Evolutionary conservation across 1,140 invertebrate species (phyloP), one percentile per base, ranked within the genome.

Genomic region (Drosophila sturtevanti): DNA sequence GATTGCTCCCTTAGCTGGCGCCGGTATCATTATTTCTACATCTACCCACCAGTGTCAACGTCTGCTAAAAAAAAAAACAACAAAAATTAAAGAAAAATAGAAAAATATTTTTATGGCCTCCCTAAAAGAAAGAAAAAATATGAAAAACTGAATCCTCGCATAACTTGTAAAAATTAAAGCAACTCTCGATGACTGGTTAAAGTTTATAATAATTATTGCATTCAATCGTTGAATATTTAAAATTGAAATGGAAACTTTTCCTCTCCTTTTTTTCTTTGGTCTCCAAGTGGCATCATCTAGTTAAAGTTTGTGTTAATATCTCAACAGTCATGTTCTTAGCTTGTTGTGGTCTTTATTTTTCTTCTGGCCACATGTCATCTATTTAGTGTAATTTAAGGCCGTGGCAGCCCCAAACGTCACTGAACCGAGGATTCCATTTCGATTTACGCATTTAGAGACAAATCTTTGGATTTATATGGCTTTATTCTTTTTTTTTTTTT

Each of bases 391-490:
- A 44, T 63, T 64, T 77, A 54, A 66, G 69, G 67, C 65, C n/a
- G n/a, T n/a, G n/a, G n/a, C n/a, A n/a, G n/a, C n/a, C n/a, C n/a
- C n/a, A n/a, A 37, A 59, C 27, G 3, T 31, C 27, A 31, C 61
- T 59, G 71, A 64, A 37, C 65, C 62, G 35, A 58, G 52, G 61
- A 71, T 73, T 66, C 37, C 72, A 66, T 68, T 80, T 85, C 81
- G 73, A 73, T 80, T 77, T 77, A 58, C 64, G 71, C 65, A 87
- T 65, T 86, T 82, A 72, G 41, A 63, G 48, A 60, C 51, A 87
- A 86, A 82, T 86, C 82, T 79, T 69, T 63, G 82, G 74, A 81
- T 87, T 86, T 85, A 86, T 78, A 38, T 72, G 68, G 82, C 74
- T 78, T 81, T 86, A 81, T 63, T 31, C 27, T 31, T 0, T 31